Evolutionary conservation across 2,113 vertebrate genomes (phyloP).

Genomic region (Tragelaphus buxtoni): DNA sequence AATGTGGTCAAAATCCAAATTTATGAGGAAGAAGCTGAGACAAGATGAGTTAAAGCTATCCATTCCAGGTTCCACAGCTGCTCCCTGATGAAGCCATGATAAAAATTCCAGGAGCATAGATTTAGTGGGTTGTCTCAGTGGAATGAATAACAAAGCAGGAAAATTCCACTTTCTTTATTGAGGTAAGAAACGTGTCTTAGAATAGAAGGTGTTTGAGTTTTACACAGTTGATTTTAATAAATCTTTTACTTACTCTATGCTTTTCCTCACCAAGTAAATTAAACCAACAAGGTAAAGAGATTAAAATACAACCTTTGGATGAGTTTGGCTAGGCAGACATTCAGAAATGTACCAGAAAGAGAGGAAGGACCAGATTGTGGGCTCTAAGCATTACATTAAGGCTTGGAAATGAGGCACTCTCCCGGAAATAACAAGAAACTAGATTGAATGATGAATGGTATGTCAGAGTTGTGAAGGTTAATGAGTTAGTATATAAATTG

Average conservation of each 20-base stretch:
- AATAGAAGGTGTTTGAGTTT: neutral
- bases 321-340: neutral
- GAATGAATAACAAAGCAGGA: neutral
- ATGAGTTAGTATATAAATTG: neutral
- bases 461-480: neutral
- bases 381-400: neutral
- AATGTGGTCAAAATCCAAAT: neutral
- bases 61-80: neutral
- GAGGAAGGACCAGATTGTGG: accelerated
- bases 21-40: neutral
- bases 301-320: neutral
- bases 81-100: neutral
- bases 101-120: neutral
- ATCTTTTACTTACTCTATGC: neutral
- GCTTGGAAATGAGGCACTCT: neutral
- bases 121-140: neutral
- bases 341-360: neutral
- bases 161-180: neutral
- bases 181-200: neutral
- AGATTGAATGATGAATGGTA: neutral
- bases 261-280: neutral
- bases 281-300: neutral
- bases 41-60: neutral
- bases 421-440: neutral
- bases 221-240: neutral